Conservation (phyloP, 2,888 invertebrate species). For the Celastrina argiolus region DNA sequence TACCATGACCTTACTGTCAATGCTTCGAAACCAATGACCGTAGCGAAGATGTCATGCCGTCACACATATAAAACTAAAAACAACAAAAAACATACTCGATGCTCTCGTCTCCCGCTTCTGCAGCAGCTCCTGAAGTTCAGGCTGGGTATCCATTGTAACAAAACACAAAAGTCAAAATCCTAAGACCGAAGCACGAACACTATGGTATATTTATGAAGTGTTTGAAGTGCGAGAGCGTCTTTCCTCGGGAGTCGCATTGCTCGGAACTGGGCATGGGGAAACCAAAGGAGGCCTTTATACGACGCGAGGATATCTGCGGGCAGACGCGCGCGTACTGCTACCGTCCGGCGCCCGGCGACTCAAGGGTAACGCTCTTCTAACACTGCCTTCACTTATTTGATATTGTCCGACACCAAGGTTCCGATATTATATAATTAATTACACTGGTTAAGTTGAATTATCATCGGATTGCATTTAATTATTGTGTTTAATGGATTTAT, state of each 20-base stretch:
- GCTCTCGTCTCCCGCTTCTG: slow-evolving; percentile 58
- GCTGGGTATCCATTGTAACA: slow-evolving; percentile 57
- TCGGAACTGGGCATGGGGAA: slow-evolving; percentile 43
- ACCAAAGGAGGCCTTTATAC: slow-evolving; percentile 42
- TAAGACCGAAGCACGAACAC: slow-evolving; percentile 31
- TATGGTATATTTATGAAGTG: slow-evolving; percentile 23
- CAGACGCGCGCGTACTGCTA: slow-evolving; percentile 62
- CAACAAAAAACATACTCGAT: slow-evolving; percentile 60
- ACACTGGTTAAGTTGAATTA: not conserved
- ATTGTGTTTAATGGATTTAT: not conserved
- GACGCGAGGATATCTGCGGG: slow-evolving; percentile 60
- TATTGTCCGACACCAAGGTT: slow-evolving; percentile 8
- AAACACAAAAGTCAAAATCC: slow-evolving; percentile 38
- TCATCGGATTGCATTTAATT: not conserved
- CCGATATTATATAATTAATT: slow-evolving; percentile 12
- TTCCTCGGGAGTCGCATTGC: slow-evolving; percentile 50
- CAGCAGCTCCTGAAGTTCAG: slow-evolving; percentile 66
- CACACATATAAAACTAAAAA: slow-evolving; percentile 34
- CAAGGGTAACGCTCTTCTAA: slow-evolving; percentile 35
- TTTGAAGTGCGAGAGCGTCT: slow-evolving; percentile 29
- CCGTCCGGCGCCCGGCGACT: slow-evolving; percentile 35
- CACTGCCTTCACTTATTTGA: slow-evolving; percentile 6
- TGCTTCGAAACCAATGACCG: slow-evolving; percentile 51
- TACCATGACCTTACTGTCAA: slow-evolving; percentile 21
- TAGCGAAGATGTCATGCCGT: slow-evolving; percentile 48